Evolutionary conservation across 2,888 invertebrate species (phyloP).

Genomic region (Chironomus riparius): DNA sequence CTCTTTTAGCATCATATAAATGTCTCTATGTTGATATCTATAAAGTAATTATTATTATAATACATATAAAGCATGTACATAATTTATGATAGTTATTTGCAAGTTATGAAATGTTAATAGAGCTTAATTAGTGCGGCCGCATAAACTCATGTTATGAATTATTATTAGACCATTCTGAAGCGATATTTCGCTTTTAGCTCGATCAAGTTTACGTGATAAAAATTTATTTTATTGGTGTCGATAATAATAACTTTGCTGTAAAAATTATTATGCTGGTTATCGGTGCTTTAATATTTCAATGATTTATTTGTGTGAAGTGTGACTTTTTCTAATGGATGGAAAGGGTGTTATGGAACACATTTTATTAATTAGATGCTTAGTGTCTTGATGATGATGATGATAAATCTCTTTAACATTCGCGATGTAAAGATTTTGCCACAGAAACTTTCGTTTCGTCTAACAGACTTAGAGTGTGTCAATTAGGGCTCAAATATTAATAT

Average conservation of each 20-base stretch:
- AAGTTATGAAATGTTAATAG: constrained; percentile 12
- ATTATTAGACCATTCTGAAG: background rate
- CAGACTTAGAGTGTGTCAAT: too few species aligned
- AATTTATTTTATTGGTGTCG: background rate
- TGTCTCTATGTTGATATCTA: background rate
- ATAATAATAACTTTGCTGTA: background rate
- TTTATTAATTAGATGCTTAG: too few species aligned
- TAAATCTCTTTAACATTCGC: too few species aligned
- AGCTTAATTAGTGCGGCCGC: constrained; percentile 3
- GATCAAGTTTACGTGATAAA: background rate
- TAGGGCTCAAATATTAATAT: too few species aligned
- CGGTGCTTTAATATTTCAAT: too few species aligned
- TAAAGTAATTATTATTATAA: background rate
- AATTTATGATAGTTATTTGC: constrained; percentile 8
- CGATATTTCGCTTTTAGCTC: background rate
- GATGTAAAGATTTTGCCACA: too few species aligned
- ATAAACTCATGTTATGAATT: background rate
- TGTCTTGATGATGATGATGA: too few species aligned
- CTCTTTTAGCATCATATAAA: background rate
- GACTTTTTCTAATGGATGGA: too few species aligned
- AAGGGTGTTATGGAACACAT: too few species aligned
- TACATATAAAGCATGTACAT: background rate
- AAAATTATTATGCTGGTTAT: too few species aligned
- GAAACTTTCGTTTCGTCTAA: too few species aligned
- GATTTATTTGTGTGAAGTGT: too few species aligned